Evolutionary conservation across 2,113 vertebrate genomes (phyloP).

Genomic region (Cettia cetti): DNA sequence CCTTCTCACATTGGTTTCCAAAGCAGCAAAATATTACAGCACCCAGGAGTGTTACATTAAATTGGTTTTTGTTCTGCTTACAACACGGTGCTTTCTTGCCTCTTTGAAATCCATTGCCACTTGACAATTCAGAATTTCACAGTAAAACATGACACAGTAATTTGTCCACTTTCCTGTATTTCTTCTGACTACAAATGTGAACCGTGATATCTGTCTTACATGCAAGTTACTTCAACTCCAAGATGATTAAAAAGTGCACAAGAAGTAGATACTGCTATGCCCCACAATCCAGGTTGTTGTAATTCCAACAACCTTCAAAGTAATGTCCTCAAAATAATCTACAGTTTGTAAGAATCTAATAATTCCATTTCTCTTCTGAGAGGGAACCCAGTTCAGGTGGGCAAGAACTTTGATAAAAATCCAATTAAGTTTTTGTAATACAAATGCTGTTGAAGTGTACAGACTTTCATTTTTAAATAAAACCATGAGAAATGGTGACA

Average conservation of each 20-base stretch:
- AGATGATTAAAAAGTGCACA: not conserved
- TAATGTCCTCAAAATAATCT: not conserved
- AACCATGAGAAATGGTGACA: not conserved
- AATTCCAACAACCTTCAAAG: not conserved
- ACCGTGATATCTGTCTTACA: accelerated
- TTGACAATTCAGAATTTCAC: not conserved
- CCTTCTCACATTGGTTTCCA: not conserved
- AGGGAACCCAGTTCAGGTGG: not conserved
- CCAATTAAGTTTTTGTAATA: not conserved
- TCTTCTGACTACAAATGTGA: not conserved
- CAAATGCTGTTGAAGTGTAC: not conserved
- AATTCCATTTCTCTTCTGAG: not conserved
- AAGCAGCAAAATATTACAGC: not conserved
- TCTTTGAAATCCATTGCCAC: not conserved
- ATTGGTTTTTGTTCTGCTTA: not conserved
- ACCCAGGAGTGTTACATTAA: accelerated
- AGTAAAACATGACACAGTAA: not conserved
- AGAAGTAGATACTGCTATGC: not conserved
- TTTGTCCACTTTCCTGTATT: not conserved
- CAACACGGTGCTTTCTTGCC: accelerated
- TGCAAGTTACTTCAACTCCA: not conserved
- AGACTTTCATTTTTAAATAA: not conserved
- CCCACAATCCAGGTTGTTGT: not conserved
- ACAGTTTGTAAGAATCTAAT: not conserved
- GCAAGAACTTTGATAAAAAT: not conserved